Evolutionary conservation across 1,140 invertebrate species (phyloP).

Genomic region (Argopecten irradians): DNA sequence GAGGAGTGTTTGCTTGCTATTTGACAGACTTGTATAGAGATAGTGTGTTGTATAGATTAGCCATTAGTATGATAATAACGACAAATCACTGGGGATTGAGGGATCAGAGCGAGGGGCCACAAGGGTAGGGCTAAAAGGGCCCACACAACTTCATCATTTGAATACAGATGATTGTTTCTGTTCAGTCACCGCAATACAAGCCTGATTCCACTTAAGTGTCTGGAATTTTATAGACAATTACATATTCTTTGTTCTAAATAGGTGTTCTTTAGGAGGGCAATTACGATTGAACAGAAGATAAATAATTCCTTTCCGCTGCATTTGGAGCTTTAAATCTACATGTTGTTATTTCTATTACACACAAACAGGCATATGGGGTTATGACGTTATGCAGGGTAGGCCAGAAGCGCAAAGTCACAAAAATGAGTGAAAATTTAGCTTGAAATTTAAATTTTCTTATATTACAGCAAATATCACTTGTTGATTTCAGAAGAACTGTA

Average conservation of each 20-base stretch:
- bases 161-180: neutral
- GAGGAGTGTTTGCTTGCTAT: neutral
- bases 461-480: no score
- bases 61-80: constrained; percentile 23
- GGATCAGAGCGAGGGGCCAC: neutral
- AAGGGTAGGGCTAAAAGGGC: neutral
- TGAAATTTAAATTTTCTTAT: no score
- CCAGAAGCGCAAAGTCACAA: no score
- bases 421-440: no score
- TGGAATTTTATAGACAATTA: neutral
- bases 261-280: neutral
- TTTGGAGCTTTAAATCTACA: neutral
- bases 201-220: neutral
- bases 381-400: no score
- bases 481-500: no score
- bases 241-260: neutral
- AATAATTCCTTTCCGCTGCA: neutral
- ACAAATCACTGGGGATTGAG: constrained; percentile 15
- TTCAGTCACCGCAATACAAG: neutral
- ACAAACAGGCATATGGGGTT: neutral
- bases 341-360: neutral
- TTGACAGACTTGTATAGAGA: neutral
- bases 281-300: neutral
- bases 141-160: neutral
- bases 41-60: constrained; percentile 17